Percentiles rank a stretch among this genome's conserved stretches.
Evolutionary conservation across 1,140 invertebrate species (phyloP).

Genomic region (Liolophura sinensis): DNA sequence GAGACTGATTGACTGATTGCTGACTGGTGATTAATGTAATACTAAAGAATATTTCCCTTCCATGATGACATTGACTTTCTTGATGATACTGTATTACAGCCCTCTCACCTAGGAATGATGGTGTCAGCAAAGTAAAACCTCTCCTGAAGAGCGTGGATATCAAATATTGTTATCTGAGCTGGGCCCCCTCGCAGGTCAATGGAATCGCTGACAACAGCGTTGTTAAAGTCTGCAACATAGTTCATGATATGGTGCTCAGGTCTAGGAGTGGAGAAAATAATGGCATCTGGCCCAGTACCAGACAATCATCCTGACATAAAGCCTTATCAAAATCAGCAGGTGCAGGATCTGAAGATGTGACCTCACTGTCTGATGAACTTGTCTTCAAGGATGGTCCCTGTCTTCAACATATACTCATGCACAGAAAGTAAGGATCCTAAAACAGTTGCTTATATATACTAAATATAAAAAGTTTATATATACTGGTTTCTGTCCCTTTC

Average conservation of each 20-base stretch:
- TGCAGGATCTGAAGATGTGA: no score
- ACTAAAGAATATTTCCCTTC: background rate
- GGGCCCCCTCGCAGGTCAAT: conserved; percentile 54
- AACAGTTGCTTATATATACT: no score
- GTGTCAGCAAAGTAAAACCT: conserved; percentile 58
- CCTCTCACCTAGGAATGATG: conserved; percentile 55
- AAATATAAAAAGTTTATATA: no score
- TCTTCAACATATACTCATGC: no score
- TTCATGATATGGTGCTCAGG: background rate
- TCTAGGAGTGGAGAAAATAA: no score
- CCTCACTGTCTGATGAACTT: no score
- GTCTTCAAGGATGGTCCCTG: no score
- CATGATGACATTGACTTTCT: no score
- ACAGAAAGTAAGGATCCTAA: no score
- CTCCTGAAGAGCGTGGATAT: conserved; percentile 60
- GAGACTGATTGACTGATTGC: conserved; percentile 1
- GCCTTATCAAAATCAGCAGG: background rate
- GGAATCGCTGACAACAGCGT: conserved; percentile 55
- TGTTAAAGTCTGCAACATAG: conserved; percentile 50
- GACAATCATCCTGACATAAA: background rate
- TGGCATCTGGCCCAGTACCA: background rate
- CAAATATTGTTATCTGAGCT: conserved; percentile 58
- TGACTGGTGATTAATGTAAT: background rate
- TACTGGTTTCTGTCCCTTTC: no score
- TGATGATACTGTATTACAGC: conserved; percentile 51